Evolutionary conservation across 2,797 vertebrate genomes (phyloP).

Genomic region (Martes flavigula): DNA sequence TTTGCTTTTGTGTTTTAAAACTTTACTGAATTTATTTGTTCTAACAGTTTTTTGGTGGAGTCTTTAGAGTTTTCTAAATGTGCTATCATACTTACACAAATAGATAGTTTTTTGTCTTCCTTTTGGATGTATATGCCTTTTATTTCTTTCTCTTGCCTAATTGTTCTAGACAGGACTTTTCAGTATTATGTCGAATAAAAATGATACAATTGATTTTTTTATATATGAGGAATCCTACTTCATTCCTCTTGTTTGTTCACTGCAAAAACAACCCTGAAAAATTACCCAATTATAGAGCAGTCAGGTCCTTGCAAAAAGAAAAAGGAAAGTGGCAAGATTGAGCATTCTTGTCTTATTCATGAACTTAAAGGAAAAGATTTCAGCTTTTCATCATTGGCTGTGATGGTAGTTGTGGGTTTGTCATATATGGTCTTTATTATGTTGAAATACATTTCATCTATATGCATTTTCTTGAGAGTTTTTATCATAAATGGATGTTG

Average conservation of each 20-base stretch:
- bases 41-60: neutral
- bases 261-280: neutral
- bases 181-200: neutral
- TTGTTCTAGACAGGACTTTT: neutral
- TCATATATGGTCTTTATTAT: neutral
- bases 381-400: neutral
- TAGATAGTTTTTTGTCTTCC: neutral
- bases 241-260: neutral
- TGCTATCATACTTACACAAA: neutral
- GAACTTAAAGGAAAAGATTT: neutral
- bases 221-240: neutral
- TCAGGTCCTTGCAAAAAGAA: neutral
- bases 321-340: neutral
- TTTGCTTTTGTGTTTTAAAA: neutral
- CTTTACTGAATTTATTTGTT: neutral
- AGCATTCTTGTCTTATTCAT: neutral
- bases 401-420: neutral
- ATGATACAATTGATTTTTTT: neutral
- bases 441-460: neutral
- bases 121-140: neutral
- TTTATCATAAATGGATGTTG: neutral
- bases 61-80: neutral
- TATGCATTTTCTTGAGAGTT: neutral
- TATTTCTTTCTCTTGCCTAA: neutral
- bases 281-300: neutral